These are phyloP conservation scores for Rhinella marina DNA, from an alignment of 2,797 vertebrate species.

Conservation along the genomic window DNA sequence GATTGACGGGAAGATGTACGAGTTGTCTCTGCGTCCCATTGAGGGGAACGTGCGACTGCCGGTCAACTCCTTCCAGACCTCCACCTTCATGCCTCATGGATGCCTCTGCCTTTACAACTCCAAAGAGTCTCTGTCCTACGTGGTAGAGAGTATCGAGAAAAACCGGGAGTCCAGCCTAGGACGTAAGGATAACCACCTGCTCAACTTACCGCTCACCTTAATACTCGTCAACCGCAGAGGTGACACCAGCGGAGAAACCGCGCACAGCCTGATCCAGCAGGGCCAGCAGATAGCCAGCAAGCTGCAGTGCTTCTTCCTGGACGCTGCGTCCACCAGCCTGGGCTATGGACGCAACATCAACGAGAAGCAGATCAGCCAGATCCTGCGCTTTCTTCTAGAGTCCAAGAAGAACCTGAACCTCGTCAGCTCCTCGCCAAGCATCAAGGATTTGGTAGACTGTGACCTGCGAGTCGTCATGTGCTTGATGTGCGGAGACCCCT, in stretches of 20 bases:
- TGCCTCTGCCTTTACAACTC: conserved; percentile 98
- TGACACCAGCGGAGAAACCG: conserved; percentile 89
- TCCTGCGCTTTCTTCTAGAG: conserved; percentile 88
- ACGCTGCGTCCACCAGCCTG: conserved; percentile 88
- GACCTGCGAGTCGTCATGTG: conserved; percentile 92
- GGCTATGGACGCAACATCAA: conserved; percentile 91
- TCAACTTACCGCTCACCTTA: conserved; percentile 85
- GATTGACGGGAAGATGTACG: conserved; percentile 92
- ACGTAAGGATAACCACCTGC: conserved; percentile 81
- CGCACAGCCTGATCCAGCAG: conserved; percentile 91
- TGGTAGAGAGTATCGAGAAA: conserved; percentile 93
- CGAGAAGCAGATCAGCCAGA: conserved; percentile 91
- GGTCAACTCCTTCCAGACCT: conserved; percentile 95
- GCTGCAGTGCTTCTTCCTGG: conserved; percentile 88
- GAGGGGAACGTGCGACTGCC: conserved; percentile 95
- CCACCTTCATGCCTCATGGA: conserved; percentile 93
- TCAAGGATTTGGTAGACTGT: conserved; percentile 84
- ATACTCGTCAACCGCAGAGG: conserved; percentile 93
- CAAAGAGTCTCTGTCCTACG: conserved; percentile 94
- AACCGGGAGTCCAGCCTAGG: conserved; percentile 86
- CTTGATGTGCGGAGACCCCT: conserved; percentile 93
- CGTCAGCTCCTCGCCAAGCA: conserved; percentile 73
- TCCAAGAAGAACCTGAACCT: conserved; percentile 81
- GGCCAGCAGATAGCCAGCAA: conserved; percentile 90
- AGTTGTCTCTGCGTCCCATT: conserved; percentile 91